These are phyloP conservation scores for Heliconius cydno DNA, from an alignment of 2,888 invertebrate species.

Conservation along the genomic window DNA sequence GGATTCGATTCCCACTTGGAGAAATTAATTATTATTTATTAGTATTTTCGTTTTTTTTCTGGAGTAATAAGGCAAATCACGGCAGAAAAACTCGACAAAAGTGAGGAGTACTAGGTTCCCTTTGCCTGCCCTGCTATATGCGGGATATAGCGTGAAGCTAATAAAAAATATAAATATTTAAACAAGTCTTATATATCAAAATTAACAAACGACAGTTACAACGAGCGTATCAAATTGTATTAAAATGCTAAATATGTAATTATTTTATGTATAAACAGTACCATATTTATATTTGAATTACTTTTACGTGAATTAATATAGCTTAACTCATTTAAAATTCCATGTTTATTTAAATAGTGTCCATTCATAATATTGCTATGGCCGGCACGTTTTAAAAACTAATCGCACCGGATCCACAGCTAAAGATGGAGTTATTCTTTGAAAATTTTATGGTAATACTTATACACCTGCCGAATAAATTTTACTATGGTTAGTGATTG, in stretches of 20 bases:
- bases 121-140: too few species aligned
- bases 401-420: conserved; percentile 68
- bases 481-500: conserved; percentile 56
- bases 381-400: conserved; percentile 56
- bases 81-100: too few species aligned
- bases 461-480: conserved; percentile 82
- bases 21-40: too few species aligned
- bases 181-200: background rate
- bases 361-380: conserved; percentile 44
- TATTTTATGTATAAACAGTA: conserved; percentile 11
- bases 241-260: conserved; percentile 8
- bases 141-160: too few species aligned
- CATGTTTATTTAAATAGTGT: conserved; percentile 48
- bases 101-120: too few species aligned
- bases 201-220: background rate
- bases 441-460: conserved; percentile 82
- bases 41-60: too few species aligned
- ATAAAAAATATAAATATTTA: background rate
- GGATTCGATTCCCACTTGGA: too few species aligned
- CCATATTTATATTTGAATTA: conserved; percentile 20
- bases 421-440: conserved; percentile 70
- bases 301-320: conserved; percentile 4
- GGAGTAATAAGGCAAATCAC: too few species aligned
- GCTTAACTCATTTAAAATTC: conserved; percentile 43
- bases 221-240: background rate